Evolutionary conservation across 2,113 vertebrate genomes (phyloP).

Genomic region (Halcyon malimbica): DNA sequence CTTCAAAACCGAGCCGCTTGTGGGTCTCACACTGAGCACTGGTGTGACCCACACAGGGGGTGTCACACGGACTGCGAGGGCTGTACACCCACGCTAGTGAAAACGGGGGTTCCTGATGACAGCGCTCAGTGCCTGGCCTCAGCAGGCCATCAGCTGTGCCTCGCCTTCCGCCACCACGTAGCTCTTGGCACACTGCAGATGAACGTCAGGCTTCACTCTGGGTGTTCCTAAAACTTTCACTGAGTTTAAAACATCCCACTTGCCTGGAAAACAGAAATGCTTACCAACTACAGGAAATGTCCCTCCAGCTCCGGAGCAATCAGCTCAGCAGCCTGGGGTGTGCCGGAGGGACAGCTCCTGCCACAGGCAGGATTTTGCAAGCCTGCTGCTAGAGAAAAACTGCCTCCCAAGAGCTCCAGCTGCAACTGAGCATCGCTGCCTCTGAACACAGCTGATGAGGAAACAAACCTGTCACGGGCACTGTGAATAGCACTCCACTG

Average conservation of each 20-base stretch:
- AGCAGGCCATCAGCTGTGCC: not conserved
- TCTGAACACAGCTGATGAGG: not conserved
- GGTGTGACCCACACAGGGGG: no score
- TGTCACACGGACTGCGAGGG: fast-evolving
- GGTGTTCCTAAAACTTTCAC: not conserved
- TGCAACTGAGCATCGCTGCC: not conserved
- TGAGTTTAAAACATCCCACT: not conserved
- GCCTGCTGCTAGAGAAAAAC: not conserved
- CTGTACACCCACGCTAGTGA: fast-evolving
- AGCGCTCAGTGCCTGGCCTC: not conserved
- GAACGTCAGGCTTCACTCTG: not conserved
- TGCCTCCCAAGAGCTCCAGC: not conserved
- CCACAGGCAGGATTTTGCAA: not conserved
- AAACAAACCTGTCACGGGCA: not conserved
- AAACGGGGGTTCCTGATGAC: fast-evolving
- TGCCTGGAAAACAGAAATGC: not conserved
- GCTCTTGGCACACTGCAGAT: not conserved
- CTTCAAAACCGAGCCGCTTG: fast-evolving
- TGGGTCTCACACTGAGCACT: not conserved
- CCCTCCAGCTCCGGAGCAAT: not conserved
- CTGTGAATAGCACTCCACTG: fast-evolving
- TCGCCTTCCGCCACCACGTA: not conserved
- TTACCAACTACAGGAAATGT: not conserved
- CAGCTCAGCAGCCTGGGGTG: not conserved
- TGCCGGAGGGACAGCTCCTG: not conserved